A percentile compares a stretch with the other conserved stretches of the same genome.
Evolutionary conservation across 2,113 vertebrate genomes (phyloP).

Genomic region (Pavo muticus): DNA sequence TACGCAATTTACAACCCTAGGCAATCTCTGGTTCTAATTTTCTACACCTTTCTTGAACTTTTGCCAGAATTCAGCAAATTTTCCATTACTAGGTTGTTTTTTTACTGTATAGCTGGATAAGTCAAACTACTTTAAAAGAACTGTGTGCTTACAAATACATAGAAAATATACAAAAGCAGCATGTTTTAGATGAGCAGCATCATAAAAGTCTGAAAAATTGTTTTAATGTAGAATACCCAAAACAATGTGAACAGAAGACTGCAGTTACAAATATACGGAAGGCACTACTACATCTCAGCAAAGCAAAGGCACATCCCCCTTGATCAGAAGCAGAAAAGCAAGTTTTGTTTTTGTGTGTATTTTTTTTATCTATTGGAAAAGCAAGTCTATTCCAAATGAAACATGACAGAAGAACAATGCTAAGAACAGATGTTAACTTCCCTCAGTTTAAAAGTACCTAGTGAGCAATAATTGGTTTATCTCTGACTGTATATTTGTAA

Average conservation of each 20-base stretch:
- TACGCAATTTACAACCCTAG: background rate
- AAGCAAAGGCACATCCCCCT: background rate
- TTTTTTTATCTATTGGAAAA: background rate
- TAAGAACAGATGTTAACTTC: background rate
- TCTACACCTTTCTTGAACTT: constrained; percentile 42
- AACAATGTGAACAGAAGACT: background rate
- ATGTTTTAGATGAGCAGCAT: background rate
- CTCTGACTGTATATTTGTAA: background rate
- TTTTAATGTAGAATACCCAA: constrained; percentile 20
- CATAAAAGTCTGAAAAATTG: background rate
- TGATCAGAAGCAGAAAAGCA: background rate
- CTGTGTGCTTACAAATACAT: background rate
- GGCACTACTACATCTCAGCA: background rate
- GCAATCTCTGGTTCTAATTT: background rate
- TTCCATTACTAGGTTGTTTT: background rate
- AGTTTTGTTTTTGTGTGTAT: background rate
- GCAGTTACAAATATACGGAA: background rate
- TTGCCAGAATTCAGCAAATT: constrained; percentile 46
- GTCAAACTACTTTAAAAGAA: constrained; percentile 62
- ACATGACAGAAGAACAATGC: background rate
- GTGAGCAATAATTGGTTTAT: background rate
- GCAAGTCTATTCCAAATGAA: background rate
- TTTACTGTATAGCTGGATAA: constrained; percentile 46
- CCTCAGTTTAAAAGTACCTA: background rate
- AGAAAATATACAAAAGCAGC: constrained; percentile 15